Base-by-base conservation (phyloP, 1,140 invertebrate genomes). In the Solenopsis fugax region DNA sequence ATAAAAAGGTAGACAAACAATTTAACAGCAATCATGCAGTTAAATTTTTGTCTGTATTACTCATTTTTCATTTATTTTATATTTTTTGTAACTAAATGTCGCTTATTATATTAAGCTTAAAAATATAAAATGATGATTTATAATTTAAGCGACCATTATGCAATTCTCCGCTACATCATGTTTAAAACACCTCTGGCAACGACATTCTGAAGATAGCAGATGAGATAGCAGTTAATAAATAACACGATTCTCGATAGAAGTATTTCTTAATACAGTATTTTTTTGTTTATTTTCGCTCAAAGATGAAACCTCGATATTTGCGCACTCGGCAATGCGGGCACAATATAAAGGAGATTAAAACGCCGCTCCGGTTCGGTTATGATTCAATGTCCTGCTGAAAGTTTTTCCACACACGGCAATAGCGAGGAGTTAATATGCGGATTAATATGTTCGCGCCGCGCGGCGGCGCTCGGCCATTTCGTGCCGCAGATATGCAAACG, bases 401-500 rank as follows among this genome's bases (percentile, higher is more conserved):
- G 16, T 82, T 82, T 82, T 82, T 82, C 67, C 67, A 21, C 65
- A 24, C 1, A 65, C 67, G 67, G n/a, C 80, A 72, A 82, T 72
- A 60, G 71, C 69, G 69, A 60, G 37, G 69, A 84, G 69, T 84
- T 84, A 84, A 84, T 84, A 84, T 75, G 48, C 80, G 56, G 80
- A 84, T 84, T 84, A 84, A 84, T 84, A 84, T 58, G 80, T 75
- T 84, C 75, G 64, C 48, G 50, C 80, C 54, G 54, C 48, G 29
- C 12, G 9, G 54, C 52, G 13, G 12, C 52, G 52, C 18, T 4
- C 16, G 52, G 52, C 54, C 54, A 48, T 60, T 75, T 37, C 69
- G 69, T 50, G 54, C 54, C 80, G 54, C 69, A 75, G 69, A 60
- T 84, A 84, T 84, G 80, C 80, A 84, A 84, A 84, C 80, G 80